Conservation (phyloP, 2,888 invertebrate genomes). For the Apoda limacodes region DNA sequence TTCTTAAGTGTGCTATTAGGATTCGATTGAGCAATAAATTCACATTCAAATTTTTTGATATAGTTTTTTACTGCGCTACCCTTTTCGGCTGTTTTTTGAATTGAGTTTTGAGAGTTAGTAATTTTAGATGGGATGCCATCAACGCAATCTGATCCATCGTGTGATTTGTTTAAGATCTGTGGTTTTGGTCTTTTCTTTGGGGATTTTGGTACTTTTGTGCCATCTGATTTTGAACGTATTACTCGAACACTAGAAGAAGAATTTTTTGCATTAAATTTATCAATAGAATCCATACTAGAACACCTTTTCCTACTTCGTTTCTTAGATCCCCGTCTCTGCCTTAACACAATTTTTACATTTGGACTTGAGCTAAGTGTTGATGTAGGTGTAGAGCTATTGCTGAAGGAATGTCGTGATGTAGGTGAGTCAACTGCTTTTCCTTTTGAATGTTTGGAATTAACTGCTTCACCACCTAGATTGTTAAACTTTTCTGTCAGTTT, state of each 20-base stretch:
- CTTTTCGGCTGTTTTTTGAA: slow-evolving; percentile 26
- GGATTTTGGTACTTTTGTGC: slow-evolving; percentile 51
- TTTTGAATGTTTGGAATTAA: slow-evolving; percentile 53
- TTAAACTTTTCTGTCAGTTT: slow-evolving; percentile 78
- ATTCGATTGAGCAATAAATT: slow-evolving; percentile 49
- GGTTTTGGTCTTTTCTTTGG: slow-evolving; percentile 51
- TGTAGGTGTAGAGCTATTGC: slow-evolving; percentile 57
- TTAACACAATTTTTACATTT: slow-evolving; percentile 60
- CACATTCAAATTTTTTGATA: slow-evolving; percentile 62
- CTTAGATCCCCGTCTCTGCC: slow-evolving; percentile 51
- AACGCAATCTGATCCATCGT: slow-evolving; percentile 50
- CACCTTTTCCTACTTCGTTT: slow-evolving; percentile 62
- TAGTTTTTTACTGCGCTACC: slow-evolving; percentile 52
- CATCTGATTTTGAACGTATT: slow-evolving; percentile 59
- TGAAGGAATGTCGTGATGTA: slow-evolving; percentile 37
- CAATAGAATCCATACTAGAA: slow-evolving; percentile 60
- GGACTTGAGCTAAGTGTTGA: slow-evolving; percentile 58
- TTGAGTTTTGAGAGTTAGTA: slow-evolving; percentile 19
- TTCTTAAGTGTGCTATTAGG: slow-evolving; percentile 41
- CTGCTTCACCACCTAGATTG: slow-evolving; percentile 66
- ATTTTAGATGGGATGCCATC: slow-evolving; percentile 42
- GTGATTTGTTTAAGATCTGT: slow-evolving; percentile 42
- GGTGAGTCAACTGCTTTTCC: slow-evolving; percentile 64
- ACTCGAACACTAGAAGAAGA: slow-evolving; percentile 42
- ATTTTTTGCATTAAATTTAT: slow-evolving; percentile 42